These are phyloP conservation scores for Macrotus californicus DNA, from an alignment of 2,113 vertebrate species.

Conservation along the genomic window DNA sequence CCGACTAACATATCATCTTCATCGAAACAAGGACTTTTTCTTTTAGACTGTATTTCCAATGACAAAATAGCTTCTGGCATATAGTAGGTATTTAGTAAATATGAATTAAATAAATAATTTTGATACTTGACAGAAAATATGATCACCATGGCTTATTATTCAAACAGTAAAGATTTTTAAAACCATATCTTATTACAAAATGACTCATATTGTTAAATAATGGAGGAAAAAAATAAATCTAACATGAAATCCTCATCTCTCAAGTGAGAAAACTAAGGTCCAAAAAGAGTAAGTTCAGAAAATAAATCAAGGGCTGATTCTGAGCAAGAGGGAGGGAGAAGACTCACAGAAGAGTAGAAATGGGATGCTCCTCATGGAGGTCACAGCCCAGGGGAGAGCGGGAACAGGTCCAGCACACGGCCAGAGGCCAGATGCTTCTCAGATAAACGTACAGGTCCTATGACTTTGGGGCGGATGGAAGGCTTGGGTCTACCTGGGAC, in stretches of 20 bases:
- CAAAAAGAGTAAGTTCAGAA: not conserved
- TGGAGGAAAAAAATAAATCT: not conserved
- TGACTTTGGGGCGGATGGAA: not conserved
- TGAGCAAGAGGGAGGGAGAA: not conserved
- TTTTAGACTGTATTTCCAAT: not conserved
- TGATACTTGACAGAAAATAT: not conserved
- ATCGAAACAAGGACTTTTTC: not conserved
- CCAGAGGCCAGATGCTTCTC: not conserved
- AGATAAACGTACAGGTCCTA: not conserved
- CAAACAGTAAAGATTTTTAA: not conserved
- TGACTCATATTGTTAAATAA: not conserved
- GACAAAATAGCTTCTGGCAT: not conserved
- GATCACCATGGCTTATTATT: not conserved
- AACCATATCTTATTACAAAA: not conserved
- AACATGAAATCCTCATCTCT: not conserved
- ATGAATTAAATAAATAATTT: not conserved
- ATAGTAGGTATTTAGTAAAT: not conserved
- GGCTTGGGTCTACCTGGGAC: too few species aligned
- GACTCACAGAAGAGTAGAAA: not conserved
- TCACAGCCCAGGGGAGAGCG: fast-evolving
- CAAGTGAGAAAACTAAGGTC: not conserved
- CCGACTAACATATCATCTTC: not conserved
- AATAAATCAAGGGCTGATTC: not conserved
- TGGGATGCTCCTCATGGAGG: not conserved
- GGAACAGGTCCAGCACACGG: not conserved